Evolutionary conservation across 2,797 vertebrate genomes (phyloP), one percentile per base, ranked within the genome.

Genomic region (Bovichtus diacanthus): DNA sequence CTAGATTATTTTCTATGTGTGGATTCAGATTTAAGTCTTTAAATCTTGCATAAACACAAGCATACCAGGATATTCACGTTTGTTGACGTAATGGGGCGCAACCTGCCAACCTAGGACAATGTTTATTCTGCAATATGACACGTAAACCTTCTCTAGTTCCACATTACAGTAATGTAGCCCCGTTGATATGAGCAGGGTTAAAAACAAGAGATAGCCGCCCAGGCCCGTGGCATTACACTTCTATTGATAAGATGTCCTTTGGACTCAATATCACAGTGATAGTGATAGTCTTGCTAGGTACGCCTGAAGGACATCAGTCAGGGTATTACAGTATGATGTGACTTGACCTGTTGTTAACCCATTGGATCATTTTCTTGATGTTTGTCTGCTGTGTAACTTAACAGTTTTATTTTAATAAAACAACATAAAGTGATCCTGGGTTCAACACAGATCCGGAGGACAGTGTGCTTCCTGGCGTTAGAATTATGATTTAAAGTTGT

Each of bases 231-330:
- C 78, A 21, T n/a, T 59, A 8, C 27, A 12, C 31, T 9, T 54
- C 68, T 51, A 31, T 56, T 76, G 58, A 82, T 82, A 49, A 65
- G 18, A 54, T 18, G 44, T 44, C 18, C 44, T 50, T 59, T 72
- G 21, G 65, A 70, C 34, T 55, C 25, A 63, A 19, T 71, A 51
- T 39, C 34, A 50, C 59, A 67, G 61, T 61, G 63, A 73, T 54
- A 74, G 53, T 71, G 69, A 85, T 78, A 70, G 87, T 76, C 65
- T 44, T 83, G 82, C 83, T 46, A 25, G 23, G 64, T 36, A 71
- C 72, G 25, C 49, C 80, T 80, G 49, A 1, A 85, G 76, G 78
- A 67, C 21, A 41, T 2, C 41, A 65, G 49, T 34, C 1, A 9
- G 36, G 69, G 36, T 68, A 4, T 74, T 61, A 68, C 29, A n/a